Base-by-base conservation (phyloP, 2,888 invertebrate species). In the Acrobasis consociella region DNA sequence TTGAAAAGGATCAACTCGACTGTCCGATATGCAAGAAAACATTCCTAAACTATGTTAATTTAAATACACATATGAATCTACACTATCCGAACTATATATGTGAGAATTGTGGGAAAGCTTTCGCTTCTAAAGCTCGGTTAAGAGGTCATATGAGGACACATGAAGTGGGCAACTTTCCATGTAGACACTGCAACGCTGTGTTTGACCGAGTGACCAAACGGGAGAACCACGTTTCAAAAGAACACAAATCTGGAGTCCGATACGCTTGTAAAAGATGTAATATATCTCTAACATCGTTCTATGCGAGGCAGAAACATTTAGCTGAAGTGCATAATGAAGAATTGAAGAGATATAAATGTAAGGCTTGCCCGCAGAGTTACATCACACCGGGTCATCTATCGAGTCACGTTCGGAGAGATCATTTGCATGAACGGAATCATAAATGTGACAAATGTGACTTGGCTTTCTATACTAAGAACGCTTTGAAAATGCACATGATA, bases 401-500 rank as follows among this genome's bases (percentile, higher is more conserved):
- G 0, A 91, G 90, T 37, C 92, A 92, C 38, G 90, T 92, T 0
- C 61, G 92, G 0, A 70, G 93, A 1, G 92, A 91, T 46, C 93
- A 86, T 80, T 81, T 89, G 66, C 91, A 85, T 69, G 93, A 86
- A 71, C 76, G 86, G 42, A 93, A 87, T 68, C 93, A 89, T 15
- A 87, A 90, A 13, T 94, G 94, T 59, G 87, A 87, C 31, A 87
- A 93, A 42, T 94, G 94, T 52, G 89, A 93, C 38, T 72, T 91
- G 2, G 93, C 93, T 0, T 94, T 94, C 65, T 93, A 93, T 62
- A 92, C 93, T 0, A 91, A 91, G 65, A 93, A 93, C 60, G 93
- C 93, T 8, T 72, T 94, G 37, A 93, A 93, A 64, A 93, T 93
- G 85, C 94, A 94, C 64, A 93, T 93, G 90, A 93, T 93, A 0